Evolutionary conservation across 2,888 invertebrate species (phyloP).

Genomic region (Chrysopilus asiliformis): DNA sequence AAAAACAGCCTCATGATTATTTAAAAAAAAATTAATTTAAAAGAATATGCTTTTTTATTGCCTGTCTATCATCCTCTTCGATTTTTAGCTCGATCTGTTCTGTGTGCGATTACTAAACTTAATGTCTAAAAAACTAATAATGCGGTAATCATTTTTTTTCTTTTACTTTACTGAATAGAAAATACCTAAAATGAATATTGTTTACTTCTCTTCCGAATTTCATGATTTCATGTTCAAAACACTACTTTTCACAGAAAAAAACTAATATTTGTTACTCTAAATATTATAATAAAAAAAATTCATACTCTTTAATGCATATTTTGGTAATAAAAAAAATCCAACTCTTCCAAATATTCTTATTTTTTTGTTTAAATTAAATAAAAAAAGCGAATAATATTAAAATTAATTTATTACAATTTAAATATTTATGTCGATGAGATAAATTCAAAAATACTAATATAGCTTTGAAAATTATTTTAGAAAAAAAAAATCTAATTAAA

Average conservation of each 20-base stretch:
- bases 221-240: not conserved
- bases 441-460: conserved; percentile 7
- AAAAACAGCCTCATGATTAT: no score
- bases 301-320: not conserved
- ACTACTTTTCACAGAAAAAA: not conserved
- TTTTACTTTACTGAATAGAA: no score
- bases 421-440: conserved; percentile 8
- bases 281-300: conserved; percentile 5
- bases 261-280: not conserved
- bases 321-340: not conserved
- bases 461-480: not conserved
- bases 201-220: not conserved
- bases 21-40: no score
- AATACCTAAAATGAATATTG: not conserved
- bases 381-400: conserved; percentile 2
- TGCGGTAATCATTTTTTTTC: no score
- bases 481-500: no score
- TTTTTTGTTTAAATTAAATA: conserved; percentile 2
- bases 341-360: conserved; percentile 1
- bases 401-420: no score
- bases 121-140: no score
- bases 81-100: no score
- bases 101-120: no score
- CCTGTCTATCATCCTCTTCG: no score
- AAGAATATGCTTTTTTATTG: no score